A percentile compares a stretch with the other conserved stretches of the same genome.
Evolutionary conservation across 2,113 vertebrate species (phyloP).

Genomic region (Bostrychus sinensis): DNA sequence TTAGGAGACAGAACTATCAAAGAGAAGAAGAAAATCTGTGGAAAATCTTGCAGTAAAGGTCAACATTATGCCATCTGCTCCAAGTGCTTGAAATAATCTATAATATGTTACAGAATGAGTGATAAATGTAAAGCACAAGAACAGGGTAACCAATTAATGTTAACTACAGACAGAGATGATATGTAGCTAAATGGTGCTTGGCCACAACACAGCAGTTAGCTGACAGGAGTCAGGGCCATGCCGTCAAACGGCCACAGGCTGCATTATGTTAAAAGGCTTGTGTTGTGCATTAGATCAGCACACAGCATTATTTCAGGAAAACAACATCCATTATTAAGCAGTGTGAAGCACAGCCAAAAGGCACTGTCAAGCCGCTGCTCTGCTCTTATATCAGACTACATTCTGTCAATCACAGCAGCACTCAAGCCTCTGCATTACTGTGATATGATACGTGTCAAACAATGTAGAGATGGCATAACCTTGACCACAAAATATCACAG

Average conservation of each 20-base stretch:
- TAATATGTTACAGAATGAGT: neutral
- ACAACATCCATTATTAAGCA: constrained; percentile 77
- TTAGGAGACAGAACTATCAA: neutral
- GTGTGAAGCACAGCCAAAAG: constrained; percentile 41
- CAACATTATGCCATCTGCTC: too few species aligned
- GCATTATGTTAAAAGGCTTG: constrained; percentile 74
- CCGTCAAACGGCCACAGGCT: constrained; percentile 31
- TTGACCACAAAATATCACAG: too few species aligned
- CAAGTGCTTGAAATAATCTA: neutral
- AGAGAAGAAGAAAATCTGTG: too few species aligned
- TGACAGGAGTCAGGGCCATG: constrained; percentile 44
- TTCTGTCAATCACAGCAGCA: constrained; percentile 13
- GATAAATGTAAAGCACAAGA: constrained; percentile 9
- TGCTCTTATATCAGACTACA: too few species aligned
- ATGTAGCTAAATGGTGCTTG: constrained; percentile 41
- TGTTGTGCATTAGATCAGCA: constrained; percentile 68
- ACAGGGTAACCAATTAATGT: constrained; percentile 12
- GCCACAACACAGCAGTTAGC: constrained; percentile 28
- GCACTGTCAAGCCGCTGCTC: constrained; percentile 43
- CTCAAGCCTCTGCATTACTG: neutral
- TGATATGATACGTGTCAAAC: too few species aligned
- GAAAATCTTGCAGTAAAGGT: too few species aligned
- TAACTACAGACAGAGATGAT: constrained; percentile 17
- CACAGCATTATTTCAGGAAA: constrained; percentile 64
- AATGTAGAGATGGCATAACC: too few species aligned